Evolutionary conservation across 1,140 invertebrate genomes (phyloP), one percentile per base, ranked within the genome.

Genomic region (Agrilus planipennis): DNA sequence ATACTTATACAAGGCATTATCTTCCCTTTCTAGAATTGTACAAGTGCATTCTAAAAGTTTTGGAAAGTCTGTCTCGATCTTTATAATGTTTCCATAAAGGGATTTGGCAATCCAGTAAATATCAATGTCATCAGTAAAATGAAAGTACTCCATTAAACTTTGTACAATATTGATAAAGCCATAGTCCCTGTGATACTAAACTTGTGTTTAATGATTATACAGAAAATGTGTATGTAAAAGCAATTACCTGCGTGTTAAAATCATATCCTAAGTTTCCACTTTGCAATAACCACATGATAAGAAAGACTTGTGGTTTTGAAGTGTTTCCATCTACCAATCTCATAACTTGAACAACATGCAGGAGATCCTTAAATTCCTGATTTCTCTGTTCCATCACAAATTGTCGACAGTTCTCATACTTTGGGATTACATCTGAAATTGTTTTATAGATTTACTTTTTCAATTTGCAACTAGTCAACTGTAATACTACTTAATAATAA

Each of bases 211-310:
- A 25, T 27, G 15, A 37, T 41, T 28, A n/a, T n/a, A n/a, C n/a
- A n/a, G n/a, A n/a, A n/a, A n/a, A n/a, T n/a, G n/a, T n/a, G n/a
- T n/a, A n/a, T n/a, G n/a, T n/a, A n/a, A n/a, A n/a, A n/a, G n/a
- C 16, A 41, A 25, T 35, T 39, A 51, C 52, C 41, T 52, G 46
- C 29, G 52, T 28, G 36, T 52, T 52, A 23, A 45, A 43, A 41
- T 50, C 42, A 42, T 42, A 50, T 3, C 16, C 73, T n/a, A 80
- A 61, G 42, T 68, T 67, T 45, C 74, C 73, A 41, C 68, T 71
- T 54, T 85, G 77, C 12, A 89, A 56, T 6, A 85, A 59, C 75
- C 79, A 88, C 79, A 89, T 85, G 23, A 76, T 74, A 18, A 84
- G 59, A 46, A 84, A 71, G 2, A 78, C 62, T 53, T 79, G 62